Base-by-base conservation (phyloP, 2,797 vertebrate genomes). In the Anabacerthia variegaticeps region DNA sequence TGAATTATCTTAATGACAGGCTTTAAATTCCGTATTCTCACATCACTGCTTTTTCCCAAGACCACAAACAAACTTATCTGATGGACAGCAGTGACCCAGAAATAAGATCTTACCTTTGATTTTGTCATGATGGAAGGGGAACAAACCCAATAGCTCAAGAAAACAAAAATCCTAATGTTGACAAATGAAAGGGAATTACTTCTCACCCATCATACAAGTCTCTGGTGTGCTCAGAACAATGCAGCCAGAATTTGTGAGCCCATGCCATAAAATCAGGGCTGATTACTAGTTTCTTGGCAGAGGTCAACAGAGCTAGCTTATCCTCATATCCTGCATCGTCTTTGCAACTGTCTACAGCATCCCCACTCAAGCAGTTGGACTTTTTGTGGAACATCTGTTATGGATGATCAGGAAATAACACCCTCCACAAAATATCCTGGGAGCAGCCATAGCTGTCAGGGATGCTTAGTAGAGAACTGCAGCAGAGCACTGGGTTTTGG, bases 21-120 rank as follows among this genome's bases (percentile, higher is more conserved):
- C 93, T 96, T 93, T 96, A 89, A 95, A 82, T 93, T 88, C 83
- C 68, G 58, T 87, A 58, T 93, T 88, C 48, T 94, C 52, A 88
- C 22, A 4, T 80, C 58, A 93, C 82, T 95, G 46, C 49, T 75
- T 95, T 95, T 93, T 82, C 71, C 85, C 89, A 89, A 93, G 89
- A 69, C 78, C 69, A 88, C 91, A 93, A 92, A 88, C 88, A 91
- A 87, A 93, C 83, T 94, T 97, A 97, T 95, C 92, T 94, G 93
- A 97, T 94, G 56, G 65, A 88, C 89, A 90, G 85, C 74, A 90
- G 56, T 96, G 93, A 85, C 88, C 93, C 85, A 80, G 91, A 96
- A 93, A 92, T 61, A 75, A 95, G 86, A 95, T 91, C 94, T 78
- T 94, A 74, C 91, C 88, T 97, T 97, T 88, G 95, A 94, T 94